phyloP scores from a whole-genome alignment of 2,888 invertebrate genomes.

The Epirrhoe alternata region DNA sequence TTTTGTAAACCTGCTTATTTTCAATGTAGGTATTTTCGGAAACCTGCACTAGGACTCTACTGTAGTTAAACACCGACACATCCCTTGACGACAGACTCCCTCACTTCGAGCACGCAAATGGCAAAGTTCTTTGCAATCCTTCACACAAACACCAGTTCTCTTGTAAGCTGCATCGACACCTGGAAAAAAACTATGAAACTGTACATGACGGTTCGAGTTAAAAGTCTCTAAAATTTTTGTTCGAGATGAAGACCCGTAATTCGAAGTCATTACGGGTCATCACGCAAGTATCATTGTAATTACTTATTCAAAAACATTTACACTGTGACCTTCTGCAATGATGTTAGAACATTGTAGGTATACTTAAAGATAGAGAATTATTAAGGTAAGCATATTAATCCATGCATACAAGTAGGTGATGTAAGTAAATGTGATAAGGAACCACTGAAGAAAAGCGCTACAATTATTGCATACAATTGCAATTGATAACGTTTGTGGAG shows the following conservation, averaged over 20 bases:
- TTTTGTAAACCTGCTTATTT: no score
- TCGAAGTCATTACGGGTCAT: no score
- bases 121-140: slow-evolving; percentile 53
- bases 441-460: neutral
- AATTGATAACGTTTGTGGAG: no score
- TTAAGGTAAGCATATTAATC: neutral
- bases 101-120: slow-evolving; percentile 47
- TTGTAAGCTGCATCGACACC: slow-evolving; percentile 43
- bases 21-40: neutral
- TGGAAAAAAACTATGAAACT: slow-evolving; percentile 34
- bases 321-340: no score
- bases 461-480: no score
- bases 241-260: no score
- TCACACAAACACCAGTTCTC: slow-evolving; percentile 37
- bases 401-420: neutral
- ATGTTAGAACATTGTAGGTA: neutral
- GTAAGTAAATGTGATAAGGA: neutral
- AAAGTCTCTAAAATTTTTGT: no score
- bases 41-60: neutral
- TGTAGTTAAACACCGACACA: slow-evolving; percentile 48
- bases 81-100: slow-evolving; percentile 50
- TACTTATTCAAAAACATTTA: no score
- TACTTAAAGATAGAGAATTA: neutral
- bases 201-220: no score
- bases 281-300: no score